Percentiles rank a stretch among this genome's conserved stretches.
Conservation (phyloP, 2,888 invertebrate genomes). For the Eilema caniola region DNA sequence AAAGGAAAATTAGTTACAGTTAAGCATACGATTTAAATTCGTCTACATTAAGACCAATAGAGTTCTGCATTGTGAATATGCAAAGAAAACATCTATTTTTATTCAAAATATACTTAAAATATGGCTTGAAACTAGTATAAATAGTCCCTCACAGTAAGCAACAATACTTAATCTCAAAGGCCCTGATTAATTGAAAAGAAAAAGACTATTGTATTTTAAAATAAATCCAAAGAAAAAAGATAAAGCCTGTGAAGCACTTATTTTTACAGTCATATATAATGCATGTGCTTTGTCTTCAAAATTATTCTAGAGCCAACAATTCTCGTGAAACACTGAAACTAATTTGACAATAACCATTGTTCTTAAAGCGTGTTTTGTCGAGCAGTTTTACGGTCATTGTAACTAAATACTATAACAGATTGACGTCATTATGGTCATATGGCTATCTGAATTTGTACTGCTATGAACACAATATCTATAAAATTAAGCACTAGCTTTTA, state of each 20-base stretch:
- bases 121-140: not conserved
- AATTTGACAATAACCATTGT: conserved; percentile 49
- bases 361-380: conserved; percentile 31
- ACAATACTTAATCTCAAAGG: no score
- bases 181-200: not conserved
- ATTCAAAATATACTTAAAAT: not conserved
- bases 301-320: conserved; percentile 34
- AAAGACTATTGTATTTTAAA: not conserved
- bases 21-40: not conserved
- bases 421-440: conserved; percentile 54
- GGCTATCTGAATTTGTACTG: conserved; percentile 27
- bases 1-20: not conserved
- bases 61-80: not conserved
- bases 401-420: conserved; percentile 57
- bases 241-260: conserved; percentile 16
- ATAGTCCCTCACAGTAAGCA: no score
- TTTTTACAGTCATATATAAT: conserved; percentile 5
- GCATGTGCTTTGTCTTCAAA: conserved; percentile 15
- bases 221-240: not conserved
- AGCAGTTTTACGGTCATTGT: conserved; percentile 51
- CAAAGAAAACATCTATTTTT: not conserved
- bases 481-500: not conserved
- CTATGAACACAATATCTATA: conserved; percentile 26
- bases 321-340: conserved; percentile 38
- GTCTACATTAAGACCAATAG: not conserved